Evolutionary conservation across 1,140 invertebrate genomes (phyloP).

Genomic region (Battus philenor): DNA sequence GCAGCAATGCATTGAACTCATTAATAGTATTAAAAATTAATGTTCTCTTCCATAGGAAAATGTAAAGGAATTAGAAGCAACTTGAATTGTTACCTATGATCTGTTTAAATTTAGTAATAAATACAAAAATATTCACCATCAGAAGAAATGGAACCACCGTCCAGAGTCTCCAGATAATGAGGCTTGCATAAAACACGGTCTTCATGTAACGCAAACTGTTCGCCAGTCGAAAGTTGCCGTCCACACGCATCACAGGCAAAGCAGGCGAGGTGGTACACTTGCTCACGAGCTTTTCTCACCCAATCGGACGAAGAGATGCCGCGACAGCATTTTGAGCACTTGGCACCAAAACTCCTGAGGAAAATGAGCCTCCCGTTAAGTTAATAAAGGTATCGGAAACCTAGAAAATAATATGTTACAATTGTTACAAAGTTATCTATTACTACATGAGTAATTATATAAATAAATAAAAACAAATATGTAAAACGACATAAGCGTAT

Average conservation of each 20-base stretch:
- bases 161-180: conserved; percentile 95
- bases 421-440: neutral
- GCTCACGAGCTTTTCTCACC: conserved; percentile 94
- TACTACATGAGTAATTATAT: neutral
- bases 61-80: no score
- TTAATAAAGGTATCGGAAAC: neutral
- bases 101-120: neutral
- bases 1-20: no score
- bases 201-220: conserved; percentile 97
- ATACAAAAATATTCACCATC: conserved; percentile 79
- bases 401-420: neutral
- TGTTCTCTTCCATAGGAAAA: no score
- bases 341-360: conserved; percentile 95
- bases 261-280: conserved; percentile 98
- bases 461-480: no score
- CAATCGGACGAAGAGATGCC: conserved; percentile 96
- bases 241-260: conserved; percentile 99
- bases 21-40: no score
- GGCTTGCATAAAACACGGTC: conserved; percentile 95
- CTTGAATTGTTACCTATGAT: no score
- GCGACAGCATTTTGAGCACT: conserved; percentile 96
- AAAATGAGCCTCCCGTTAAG: conserved; percentile 29
- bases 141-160: conserved; percentile 92
- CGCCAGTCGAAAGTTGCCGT: conserved; percentile 96
- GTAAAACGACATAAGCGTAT: no score